Percentiles rank a stretch among this genome's conserved stretches.
These are phyloP conservation scores for Phylloscopus trochiloides DNA, from an alignment of 2,113 vertebrate genomes.

Conservation along the genomic window DNA sequence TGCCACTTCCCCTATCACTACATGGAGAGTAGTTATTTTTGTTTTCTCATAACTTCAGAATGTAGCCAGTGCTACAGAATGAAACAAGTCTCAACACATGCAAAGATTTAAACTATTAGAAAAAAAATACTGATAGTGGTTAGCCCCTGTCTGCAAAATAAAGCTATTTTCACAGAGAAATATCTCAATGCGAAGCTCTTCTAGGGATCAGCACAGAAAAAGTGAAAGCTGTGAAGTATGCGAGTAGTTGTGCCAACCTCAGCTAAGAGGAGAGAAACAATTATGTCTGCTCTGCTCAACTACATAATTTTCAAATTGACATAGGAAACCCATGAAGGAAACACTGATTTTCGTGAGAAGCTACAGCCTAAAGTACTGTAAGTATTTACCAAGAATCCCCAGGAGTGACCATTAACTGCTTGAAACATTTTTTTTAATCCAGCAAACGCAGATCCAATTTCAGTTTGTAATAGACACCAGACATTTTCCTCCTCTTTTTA, in stretches of 20 bases:
- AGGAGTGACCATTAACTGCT: not conserved
- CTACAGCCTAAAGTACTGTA: not conserved
- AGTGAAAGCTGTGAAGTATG: not conserved
- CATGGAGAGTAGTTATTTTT: not conserved
- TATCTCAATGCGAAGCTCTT: not conserved
- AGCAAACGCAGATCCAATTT: not conserved
- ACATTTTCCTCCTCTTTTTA: not conserved
- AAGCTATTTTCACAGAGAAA: not conserved
- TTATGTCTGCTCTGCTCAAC: not conserved
- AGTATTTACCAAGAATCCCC: not conserved
- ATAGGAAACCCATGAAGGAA: not conserved
- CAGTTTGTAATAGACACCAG: not conserved
- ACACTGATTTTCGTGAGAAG: not conserved
- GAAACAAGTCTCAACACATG: not conserved
- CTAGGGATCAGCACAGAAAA: not conserved
- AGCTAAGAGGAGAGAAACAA: not conserved
- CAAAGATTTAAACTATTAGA: not conserved
- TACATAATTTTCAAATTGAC: not conserved
- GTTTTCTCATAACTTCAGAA: not conserved
- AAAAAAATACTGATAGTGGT: not conserved
- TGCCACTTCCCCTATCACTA: not conserved
- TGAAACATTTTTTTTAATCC: not conserved
- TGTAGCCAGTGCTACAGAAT: not conserved
- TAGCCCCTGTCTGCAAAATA: not conserved
- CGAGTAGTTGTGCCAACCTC: rapidly evolving